Conservation (phyloP, 2,888 invertebrate species). For the Synanthedon andrenaeformis region DNA sequence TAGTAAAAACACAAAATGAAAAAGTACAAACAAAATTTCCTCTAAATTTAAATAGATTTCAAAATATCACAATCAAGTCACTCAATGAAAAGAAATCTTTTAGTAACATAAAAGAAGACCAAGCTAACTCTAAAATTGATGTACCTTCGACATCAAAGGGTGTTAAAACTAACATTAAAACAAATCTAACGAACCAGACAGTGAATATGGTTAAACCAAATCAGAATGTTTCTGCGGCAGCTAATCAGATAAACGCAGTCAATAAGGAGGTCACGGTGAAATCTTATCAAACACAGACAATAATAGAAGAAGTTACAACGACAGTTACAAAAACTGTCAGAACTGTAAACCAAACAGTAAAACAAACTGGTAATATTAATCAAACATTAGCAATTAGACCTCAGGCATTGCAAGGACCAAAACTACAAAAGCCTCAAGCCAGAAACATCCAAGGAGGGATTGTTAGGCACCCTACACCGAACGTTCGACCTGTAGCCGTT, state of each 20-base stretch:
- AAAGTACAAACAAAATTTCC: slow-evolving; percentile 8
- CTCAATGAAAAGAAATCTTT: slow-evolving; percentile 10
- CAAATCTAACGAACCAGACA: slow-evolving; percentile 5
- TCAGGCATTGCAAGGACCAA: slow-evolving; percentile 16
- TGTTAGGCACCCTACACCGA: slow-evolving; percentile 32
- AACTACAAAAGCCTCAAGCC: slow-evolving; percentile 27
- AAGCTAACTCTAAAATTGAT: not conserved
- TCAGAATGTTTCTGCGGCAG: slow-evolving; percentile 12
- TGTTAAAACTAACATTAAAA: slow-evolving; percentile 6
- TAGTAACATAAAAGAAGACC: slow-evolving; percentile 10
- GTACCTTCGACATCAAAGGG: slow-evolving; percentile 8
- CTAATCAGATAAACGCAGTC: slow-evolving; percentile 39
- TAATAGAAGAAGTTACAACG: slow-evolving; percentile 60
- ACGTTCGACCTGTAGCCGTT: slow-evolving; percentile 15
- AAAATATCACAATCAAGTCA: slow-evolving; percentile 26
- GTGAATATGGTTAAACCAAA: slow-evolving; percentile 5
- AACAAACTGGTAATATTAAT: slow-evolving; percentile 34
- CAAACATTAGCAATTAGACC: slow-evolving; percentile 21
- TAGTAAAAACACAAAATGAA: slow-evolving; percentile 17
- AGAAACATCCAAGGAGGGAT: slow-evolving; percentile 10
- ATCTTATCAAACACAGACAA: slow-evolving; percentile 53
- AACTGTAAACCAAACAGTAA: slow-evolving; percentile 50
- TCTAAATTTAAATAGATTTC: slow-evolving; percentile 24
- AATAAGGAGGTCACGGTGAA: slow-evolving; percentile 56
- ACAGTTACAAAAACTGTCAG: slow-evolving; percentile 63